Percentiles rank a stretch among this genome's conserved stretches.
Evolutionary conservation across 2,797 vertebrate species (phyloP).

Genomic region (Molossus molossus): DNA sequence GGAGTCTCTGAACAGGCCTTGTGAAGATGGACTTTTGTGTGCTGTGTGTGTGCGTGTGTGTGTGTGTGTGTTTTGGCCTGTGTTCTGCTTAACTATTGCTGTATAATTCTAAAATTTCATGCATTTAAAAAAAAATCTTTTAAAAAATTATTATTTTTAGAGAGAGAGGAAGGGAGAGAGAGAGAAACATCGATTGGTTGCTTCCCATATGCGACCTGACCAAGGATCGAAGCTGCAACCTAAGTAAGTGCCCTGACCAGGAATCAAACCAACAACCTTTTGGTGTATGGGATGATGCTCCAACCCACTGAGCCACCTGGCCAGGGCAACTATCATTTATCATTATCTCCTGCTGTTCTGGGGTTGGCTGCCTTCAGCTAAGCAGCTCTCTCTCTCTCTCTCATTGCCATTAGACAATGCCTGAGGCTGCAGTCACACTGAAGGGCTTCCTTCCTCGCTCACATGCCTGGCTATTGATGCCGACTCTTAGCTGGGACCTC

Average conservation of each 20-base stretch:
- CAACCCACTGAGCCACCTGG: no score
- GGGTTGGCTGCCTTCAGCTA: background rate
- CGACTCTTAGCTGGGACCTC: background rate
- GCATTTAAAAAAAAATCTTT: background rate
- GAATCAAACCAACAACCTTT: no score
- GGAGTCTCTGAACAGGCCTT: background rate
- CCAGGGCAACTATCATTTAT: background rate
- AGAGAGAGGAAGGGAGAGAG: background rate
- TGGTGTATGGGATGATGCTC: no score
- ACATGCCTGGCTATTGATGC: background rate
- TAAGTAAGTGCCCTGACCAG: background rate
- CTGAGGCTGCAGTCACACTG: background rate
- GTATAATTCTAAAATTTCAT: background rate
- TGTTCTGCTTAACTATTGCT: constrained; percentile 34
- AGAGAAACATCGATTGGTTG: background rate
- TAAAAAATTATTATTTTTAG: background rate
- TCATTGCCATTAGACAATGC: background rate
- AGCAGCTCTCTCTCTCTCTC: background rate
- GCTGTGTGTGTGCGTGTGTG: background rate
- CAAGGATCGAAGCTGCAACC: background rate
- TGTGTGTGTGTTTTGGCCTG: background rate
- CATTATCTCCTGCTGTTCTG: background rate
- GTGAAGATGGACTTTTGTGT: background rate
- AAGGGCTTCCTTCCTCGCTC: background rate
- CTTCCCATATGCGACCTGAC: background rate